phyloP scores from a whole-genome alignment of 2,888 invertebrate species.

The Rhopalosiphum nymphaeae region DNA sequence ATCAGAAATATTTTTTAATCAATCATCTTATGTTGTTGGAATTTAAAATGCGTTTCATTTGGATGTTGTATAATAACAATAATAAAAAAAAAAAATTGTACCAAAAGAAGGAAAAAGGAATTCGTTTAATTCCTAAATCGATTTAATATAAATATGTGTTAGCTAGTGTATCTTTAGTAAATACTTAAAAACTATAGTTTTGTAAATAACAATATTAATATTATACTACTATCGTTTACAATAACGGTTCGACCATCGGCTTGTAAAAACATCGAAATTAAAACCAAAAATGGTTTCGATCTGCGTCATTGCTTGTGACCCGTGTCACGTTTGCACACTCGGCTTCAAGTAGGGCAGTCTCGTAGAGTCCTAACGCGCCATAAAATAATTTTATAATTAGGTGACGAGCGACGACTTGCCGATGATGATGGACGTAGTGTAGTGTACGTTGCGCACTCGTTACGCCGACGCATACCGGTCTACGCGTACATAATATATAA shows the following conservation, averaged over 20 bases:
- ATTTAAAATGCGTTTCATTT: neutral
- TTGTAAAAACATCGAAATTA: neutral
- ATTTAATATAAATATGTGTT: neutral
- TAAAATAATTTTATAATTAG: neutral
- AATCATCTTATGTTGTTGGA: neutral
- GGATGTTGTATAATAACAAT: neutral
- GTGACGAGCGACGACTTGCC: neutral
- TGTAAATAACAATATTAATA: neutral
- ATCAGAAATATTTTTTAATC: neutral
- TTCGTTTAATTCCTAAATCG: neutral
- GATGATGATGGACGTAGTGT: neutral
- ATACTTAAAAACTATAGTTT: neutral
- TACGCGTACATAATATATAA: too few relatives aligned
- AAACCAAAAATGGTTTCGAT: neutral
- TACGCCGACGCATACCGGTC: too few relatives aligned
- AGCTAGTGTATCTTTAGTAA: too few relatives aligned
- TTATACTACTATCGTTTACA: neutral
- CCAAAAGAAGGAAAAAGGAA: neutral
- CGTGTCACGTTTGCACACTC: neutral
- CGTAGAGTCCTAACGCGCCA: neutral
- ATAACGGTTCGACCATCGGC: neutral
- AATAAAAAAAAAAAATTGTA: neutral
- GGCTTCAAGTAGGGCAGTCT: neutral
- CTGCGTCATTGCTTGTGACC: neutral
- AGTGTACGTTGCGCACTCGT: too few relatives aligned